phyloP scores from a whole-genome alignment of 2,888 invertebrate species.

The Abrostola tripartita region DNA sequence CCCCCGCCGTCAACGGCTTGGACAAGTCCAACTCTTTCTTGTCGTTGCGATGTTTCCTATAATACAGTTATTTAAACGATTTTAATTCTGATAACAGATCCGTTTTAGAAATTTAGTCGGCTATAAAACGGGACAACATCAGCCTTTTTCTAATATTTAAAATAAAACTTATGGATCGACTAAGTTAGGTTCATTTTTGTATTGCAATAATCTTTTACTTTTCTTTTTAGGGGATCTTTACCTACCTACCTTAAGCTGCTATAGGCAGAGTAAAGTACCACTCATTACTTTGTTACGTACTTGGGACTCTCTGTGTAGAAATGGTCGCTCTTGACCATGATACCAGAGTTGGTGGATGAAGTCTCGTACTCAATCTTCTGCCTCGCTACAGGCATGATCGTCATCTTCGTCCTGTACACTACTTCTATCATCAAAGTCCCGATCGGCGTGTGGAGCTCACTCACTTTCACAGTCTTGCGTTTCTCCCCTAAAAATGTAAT shows the following conservation, averaged over 20 bases:
- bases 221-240: neutral
- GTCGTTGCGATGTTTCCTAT: constrained; percentile 78
- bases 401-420: constrained; percentile 96
- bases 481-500: constrained; percentile 91
- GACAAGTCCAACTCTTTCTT: constrained; percentile 91
- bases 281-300: constrained; percentile 74
- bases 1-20: constrained; percentile 92
- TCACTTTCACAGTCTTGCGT: constrained; percentile 93
- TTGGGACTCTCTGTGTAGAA: constrained; percentile 90
- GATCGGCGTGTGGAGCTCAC: constrained; percentile 95
- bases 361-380: constrained; percentile 86
- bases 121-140: too few relatives aligned
- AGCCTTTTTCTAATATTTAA: too few relatives aligned
- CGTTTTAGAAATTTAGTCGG: too few relatives aligned
- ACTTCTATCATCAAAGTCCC: constrained; percentile 95
- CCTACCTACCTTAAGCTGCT: neutral
- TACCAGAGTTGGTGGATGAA: constrained; percentile 76
- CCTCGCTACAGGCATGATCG: constrained; percentile 94
- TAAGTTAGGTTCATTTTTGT: too few relatives aligned
- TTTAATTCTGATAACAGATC: neutral
- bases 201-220: too few relatives aligned
- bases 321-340: constrained; percentile 97
- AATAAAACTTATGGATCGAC: too few relatives aligned
- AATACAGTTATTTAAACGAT: constrained; percentile 21
- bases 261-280: neutral